Percentiles rank a stretch among this genome's conserved stretches.
phyloP scores from a whole-genome alignment of 2,888 invertebrate genomes.

The Cosmopolites sordidus region DNA sequence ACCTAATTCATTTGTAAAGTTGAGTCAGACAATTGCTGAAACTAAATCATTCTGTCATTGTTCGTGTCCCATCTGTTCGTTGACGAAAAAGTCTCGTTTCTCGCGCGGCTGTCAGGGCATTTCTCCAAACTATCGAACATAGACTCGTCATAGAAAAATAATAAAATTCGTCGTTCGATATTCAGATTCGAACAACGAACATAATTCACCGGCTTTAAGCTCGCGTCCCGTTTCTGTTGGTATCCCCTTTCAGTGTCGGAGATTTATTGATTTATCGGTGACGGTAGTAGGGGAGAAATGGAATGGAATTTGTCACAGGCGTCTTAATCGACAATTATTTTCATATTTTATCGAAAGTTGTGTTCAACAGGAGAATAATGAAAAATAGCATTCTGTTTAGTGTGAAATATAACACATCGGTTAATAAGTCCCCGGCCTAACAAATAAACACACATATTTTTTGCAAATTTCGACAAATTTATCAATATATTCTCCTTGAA shows the following conservation, averaged over 20 bases:
- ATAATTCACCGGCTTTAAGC: conserved; percentile 17
- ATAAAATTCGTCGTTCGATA: conserved; percentile 8
- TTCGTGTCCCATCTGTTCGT: not conserved
- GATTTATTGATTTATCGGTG: conserved; percentile 22
- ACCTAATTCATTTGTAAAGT: too few relatives aligned
- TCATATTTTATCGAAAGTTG: not conserved
- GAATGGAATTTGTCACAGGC: not conserved
- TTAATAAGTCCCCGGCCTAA: too few relatives aligned
- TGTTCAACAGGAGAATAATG: not conserved
- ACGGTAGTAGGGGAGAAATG: not conserved
- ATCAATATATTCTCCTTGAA: too few relatives aligned
- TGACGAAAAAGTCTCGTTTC: too few relatives aligned
- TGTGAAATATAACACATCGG: too few relatives aligned
- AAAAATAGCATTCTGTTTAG: too few relatives aligned
- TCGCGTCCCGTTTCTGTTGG: conserved; percentile 6
- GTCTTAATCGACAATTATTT: not conserved
- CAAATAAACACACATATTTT: too few relatives aligned
- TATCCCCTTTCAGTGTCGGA: conserved; percentile 15
- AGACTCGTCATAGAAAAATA: conserved; percentile 4
- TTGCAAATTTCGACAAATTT: too few relatives aligned
- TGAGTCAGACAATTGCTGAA: too few relatives aligned
- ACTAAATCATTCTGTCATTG: too few relatives aligned
- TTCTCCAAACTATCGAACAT: not conserved
- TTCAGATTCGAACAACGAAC: conserved; percentile 11
- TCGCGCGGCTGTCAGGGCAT: not conserved